Percentiles rank a stretch among this genome's conserved stretches.
Conservation (phyloP, 2,113 vertebrate genomes). For the Tiliqua scincoides region DNA sequence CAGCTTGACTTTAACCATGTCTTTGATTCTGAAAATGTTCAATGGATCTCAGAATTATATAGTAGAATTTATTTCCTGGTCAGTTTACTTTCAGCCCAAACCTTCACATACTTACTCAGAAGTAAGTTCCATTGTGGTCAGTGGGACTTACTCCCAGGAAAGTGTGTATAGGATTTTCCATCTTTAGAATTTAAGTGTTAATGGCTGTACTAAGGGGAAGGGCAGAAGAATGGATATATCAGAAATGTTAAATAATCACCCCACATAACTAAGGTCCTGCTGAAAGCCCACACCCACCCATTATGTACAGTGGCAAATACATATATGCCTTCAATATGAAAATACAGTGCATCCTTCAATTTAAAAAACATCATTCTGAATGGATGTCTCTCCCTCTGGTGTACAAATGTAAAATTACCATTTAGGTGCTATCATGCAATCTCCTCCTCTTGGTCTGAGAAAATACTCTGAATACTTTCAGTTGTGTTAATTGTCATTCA, state of each 20-base stretch:
- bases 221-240: not conserved
- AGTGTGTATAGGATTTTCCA: too few relatives aligned
- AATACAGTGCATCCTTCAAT: slow-evolving; percentile 5
- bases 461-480: not conserved
- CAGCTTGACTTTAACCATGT: not conserved
- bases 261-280: not conserved
- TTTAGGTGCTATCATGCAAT: not conserved
- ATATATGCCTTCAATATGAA: not conserved
- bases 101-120: too few relatives aligned
- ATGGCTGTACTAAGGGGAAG: too few relatives aligned
- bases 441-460: not conserved
- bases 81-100: not conserved
- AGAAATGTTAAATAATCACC: not conserved
- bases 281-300: not conserved
- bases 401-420: not conserved
- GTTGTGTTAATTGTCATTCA: not conserved
- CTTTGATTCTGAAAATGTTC: not conserved
- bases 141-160: not conserved
- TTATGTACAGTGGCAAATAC: not conserved
- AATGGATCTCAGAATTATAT: too few relatives aligned
- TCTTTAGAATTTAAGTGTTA: not conserved
- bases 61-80: not conserved
- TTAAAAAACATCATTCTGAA: not conserved
- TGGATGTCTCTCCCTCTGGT: not conserved
- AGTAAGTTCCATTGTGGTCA: too few relatives aligned